Evolutionary conservation across 2,797 vertebrate species (phyloP).

Genomic region (Microctenopoma stevenorrisi): DNA sequence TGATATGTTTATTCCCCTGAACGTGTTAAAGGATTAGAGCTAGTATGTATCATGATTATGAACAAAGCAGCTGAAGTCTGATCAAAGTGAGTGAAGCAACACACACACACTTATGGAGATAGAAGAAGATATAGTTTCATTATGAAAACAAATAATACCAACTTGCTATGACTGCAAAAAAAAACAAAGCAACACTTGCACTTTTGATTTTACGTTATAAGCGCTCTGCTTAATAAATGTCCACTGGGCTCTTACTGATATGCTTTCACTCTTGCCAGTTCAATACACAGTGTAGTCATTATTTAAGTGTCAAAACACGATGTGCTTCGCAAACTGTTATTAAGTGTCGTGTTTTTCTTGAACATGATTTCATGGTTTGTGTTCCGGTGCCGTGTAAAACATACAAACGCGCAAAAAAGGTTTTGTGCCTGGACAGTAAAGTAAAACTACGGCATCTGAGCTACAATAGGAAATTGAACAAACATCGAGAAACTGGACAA

Average conservation of each 20-base stretch:
- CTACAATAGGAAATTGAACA: background rate
- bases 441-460: background rate
- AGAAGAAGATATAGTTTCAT: slow-evolving; percentile 37
- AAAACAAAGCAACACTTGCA: slow-evolving; percentile 1
- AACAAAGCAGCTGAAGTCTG: slow-evolving; percentile 57
- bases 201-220: slow-evolving; percentile 26
- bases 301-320: slow-evolving; percentile 37
- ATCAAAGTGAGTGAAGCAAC: slow-evolving; percentile 49
- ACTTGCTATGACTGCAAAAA: background rate
- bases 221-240: slow-evolving; percentile 16
- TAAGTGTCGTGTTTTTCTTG: slow-evolving; percentile 16
- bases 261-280: slow-evolving; percentile 13
- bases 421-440: background rate
- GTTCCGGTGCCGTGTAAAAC: background rate
- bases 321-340: slow-evolving; percentile 20
- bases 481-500: too few relatives aligned
- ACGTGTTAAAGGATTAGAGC: slow-evolving; percentile 61
- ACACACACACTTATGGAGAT: slow-evolving; percentile 17
- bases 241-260: slow-evolving; percentile 11
- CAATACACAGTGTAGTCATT: slow-evolving; percentile 12
- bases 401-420: background rate
- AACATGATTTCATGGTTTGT: slow-evolving; percentile 11
- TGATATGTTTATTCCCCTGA: slow-evolving; percentile 55
- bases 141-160: slow-evolving; percentile 46
- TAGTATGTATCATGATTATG: slow-evolving; percentile 63